Conservation (phyloP, 2,113 vertebrate genomes). For the Circaetus cinerascens region DNA sequence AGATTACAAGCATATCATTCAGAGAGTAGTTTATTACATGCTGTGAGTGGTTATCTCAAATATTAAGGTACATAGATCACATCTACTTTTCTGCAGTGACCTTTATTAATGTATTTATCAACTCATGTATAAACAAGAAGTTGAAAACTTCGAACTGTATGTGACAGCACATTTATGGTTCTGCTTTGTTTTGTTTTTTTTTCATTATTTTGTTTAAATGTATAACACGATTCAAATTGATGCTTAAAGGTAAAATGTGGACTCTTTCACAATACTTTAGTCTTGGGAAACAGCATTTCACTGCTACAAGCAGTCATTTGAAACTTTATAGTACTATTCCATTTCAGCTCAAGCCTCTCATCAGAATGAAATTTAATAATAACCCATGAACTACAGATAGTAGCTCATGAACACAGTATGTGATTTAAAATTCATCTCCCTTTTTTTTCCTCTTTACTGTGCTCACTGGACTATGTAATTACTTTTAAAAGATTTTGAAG, state of each 20-base stretch:
- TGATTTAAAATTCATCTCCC: neutral
- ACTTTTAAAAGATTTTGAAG: slow-evolving; percentile 13
- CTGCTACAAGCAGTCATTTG: neutral
- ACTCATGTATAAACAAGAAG: neutral
- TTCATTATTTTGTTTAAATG: neutral
- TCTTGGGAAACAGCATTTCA: neutral
- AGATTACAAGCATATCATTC: neutral
- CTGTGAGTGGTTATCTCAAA: neutral
- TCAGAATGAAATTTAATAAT: slow-evolving; percentile 26
- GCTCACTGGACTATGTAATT: neutral
- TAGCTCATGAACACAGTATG: neutral
- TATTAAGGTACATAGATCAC: neutral
- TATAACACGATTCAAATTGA: neutral
- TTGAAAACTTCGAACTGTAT: neutral
- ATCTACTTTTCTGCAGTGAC: neutral
- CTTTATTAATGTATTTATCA: neutral
- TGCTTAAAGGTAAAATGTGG: neutral
- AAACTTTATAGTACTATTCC: neutral
- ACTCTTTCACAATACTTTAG: neutral
- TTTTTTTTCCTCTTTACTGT: neutral
- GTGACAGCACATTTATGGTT: neutral
- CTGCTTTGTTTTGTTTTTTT: neutral
- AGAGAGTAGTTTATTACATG: neutral
- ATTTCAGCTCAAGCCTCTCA: slow-evolving; percentile 18
- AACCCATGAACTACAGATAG: neutral